phyloP scores from a whole-genome alignment of 2,113 vertebrate species.

The Falcunculus frontatus region DNA sequence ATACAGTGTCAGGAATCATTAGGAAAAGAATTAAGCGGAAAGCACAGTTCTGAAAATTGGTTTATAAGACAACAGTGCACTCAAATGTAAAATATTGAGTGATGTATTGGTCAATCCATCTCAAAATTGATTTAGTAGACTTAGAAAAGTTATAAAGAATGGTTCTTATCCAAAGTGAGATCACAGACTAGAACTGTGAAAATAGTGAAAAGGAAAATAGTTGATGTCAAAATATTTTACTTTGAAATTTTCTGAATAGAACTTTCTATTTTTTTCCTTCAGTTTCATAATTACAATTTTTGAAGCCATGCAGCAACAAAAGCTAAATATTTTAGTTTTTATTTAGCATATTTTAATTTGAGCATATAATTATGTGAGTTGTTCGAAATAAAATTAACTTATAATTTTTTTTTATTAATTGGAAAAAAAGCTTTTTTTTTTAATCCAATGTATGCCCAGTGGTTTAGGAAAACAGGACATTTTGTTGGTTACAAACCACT shows the following conservation, averaged over 20 bases:
- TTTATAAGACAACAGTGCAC: neutral
- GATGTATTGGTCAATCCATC: neutral
- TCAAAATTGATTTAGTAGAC: neutral
- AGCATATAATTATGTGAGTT: neutral
- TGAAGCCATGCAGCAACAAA: neutral
- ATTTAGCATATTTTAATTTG: neutral
- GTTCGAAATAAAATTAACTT: neutral
- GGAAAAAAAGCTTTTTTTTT: rapidly evolving
- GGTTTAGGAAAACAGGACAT: neutral
- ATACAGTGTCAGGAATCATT: neutral
- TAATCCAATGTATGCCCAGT: rapidly evolving
- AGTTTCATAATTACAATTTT: neutral
- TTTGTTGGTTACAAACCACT: rapidly evolving
- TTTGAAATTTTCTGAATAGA: neutral
- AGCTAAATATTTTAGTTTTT: neutral
- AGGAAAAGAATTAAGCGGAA: neutral
- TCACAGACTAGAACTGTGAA: neutral
- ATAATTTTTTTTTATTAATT: neutral
- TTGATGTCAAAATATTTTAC: neutral
- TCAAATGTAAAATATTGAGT: neutral
- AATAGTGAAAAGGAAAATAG: neutral
- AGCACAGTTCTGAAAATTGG: neutral
- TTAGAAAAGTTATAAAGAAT: neutral
- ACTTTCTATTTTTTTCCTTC: neutral
- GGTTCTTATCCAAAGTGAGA: neutral